Percentiles rank a stretch among this genome's conserved stretches.
phyloP scores from a whole-genome alignment of 2,797 vertebrate genomes.

The Brachymystax lenok region DNA sequence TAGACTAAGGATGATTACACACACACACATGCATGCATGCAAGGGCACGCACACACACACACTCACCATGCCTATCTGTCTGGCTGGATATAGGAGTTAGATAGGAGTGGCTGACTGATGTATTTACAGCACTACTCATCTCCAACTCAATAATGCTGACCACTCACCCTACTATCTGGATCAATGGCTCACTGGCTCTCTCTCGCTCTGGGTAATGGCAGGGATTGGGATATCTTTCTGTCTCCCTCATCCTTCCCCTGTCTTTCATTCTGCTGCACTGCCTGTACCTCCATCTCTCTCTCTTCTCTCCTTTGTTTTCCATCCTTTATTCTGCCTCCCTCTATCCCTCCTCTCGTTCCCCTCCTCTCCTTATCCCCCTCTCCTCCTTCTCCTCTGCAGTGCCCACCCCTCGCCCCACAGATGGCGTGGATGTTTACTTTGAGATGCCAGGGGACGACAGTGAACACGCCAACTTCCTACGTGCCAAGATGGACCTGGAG shows the following conservation, averaged over 20 bases:
- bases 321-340: not conserved
- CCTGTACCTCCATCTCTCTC: not conserved
- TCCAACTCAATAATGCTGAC: slow-evolving; percentile 7
- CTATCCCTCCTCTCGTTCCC: not conserved
- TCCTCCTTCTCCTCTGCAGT: slow-evolving; percentile 70
- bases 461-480: slow-evolving; percentile 93
- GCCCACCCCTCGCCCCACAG: slow-evolving; percentile 92
- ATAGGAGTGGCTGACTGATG: not conserved
- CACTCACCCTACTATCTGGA: slow-evolving; percentile 1
- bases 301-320: not conserved
- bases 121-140: not conserved
- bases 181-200: slow-evolving; percentile 13
- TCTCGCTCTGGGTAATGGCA: slow-evolving; percentile 10
- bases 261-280: slow-evolving; percentile 10
- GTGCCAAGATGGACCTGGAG: slow-evolving; percentile 95
- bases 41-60: not conserved
- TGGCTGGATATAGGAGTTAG: slow-evolving; percentile 6
- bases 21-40: not conserved
- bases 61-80: not conserved
- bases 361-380: not conserved
- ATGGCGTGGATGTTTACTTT: slow-evolving; percentile 92
- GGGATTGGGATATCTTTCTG: slow-evolving; percentile 20
- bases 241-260: not conserved
- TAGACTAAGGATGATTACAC: not conserved
- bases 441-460: slow-evolving; percentile 91